Evolutionary conservation across 2,888 invertebrate species (phyloP).

Genomic region (Rhagium mordax): DNA sequence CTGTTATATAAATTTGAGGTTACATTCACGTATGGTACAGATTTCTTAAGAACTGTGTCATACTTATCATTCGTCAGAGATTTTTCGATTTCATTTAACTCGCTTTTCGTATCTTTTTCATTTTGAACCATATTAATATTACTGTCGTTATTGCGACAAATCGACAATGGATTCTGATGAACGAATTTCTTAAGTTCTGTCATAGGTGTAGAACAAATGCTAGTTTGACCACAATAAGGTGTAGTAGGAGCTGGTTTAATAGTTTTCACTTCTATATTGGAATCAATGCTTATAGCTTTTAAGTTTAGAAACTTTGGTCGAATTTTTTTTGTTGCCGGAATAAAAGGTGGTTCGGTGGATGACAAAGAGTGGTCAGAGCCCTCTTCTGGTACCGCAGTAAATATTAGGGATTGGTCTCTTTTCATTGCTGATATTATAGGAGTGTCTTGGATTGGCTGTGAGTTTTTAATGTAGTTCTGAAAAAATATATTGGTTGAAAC

Average conservation of each 20-base stretch:
- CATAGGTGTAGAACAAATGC: conserved; percentile 85
- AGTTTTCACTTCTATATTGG: conserved; percentile 40
- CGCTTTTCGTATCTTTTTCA: conserved; percentile 12
- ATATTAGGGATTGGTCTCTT: conserved; percentile 84
- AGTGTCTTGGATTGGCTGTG: conserved; percentile 50
- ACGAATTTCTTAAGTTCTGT: conserved; percentile 79
- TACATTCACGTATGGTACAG: conserved; percentile 44
- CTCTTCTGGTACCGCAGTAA: conserved; percentile 89
- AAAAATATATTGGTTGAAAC: too few species aligned
- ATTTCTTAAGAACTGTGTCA: conserved; percentile 20
- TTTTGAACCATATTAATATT: conserved; percentile 43
- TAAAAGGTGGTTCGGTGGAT: conserved; percentile 52
- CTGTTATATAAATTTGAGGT: conserved; percentile 55
- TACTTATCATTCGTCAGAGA: background rate
- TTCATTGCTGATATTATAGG: conserved; percentile 77
- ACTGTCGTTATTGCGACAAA: conserved; percentile 77
- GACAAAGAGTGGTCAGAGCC: conserved; percentile 66
- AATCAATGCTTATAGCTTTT: conserved; percentile 62
- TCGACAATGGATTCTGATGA: conserved; percentile 82
- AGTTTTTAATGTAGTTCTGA: conserved; percentile 24
- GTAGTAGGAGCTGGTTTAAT: conserved; percentile 49
- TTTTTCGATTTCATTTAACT: background rate
- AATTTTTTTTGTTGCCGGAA: conserved; percentile 53
- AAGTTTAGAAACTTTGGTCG: conserved; percentile 68
- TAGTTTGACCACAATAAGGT: conserved; percentile 79